Conservation (phyloP, 2,797 vertebrate species). For the Leucoraja ocellata region DNA sequence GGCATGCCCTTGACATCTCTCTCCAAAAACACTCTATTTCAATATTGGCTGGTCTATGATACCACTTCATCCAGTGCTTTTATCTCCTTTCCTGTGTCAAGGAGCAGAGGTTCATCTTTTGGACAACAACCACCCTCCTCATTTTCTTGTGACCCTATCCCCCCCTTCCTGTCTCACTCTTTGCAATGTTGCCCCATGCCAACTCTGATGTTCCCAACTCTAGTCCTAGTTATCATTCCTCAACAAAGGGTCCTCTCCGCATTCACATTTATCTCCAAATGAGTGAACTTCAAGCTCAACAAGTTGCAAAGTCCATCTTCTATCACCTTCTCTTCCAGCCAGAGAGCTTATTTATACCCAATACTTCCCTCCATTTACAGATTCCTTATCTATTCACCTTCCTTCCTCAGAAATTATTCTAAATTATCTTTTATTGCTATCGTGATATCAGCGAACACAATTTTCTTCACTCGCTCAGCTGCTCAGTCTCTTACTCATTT, state of each 20-base stretch:
- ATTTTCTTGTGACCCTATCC: neutral
- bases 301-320: neutral
- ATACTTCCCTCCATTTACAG: neutral
- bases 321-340: neutral
- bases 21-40: neutral
- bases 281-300: neutral
- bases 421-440: neutral
- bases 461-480: neutral
- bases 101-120: neutral
- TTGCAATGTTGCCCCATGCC: neutral
- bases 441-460: neutral
- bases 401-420: neutral
- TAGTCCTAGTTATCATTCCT: neutral
- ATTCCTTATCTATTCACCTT: neutral
- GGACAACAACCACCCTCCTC: neutral
- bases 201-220: neutral
- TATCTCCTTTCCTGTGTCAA: neutral
- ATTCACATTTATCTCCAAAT: neutral
- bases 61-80: neutral
- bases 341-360: neutral
- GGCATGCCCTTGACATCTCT: neutral
- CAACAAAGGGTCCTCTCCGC: neutral
- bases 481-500: too few relatives aligned
- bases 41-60: neutral
- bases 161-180: neutral